These are phyloP conservation scores for Zoanthus gigantus DNA, from an alignment of 92 coral and sea anemone species.

Conservation along the genomic window DNA sequence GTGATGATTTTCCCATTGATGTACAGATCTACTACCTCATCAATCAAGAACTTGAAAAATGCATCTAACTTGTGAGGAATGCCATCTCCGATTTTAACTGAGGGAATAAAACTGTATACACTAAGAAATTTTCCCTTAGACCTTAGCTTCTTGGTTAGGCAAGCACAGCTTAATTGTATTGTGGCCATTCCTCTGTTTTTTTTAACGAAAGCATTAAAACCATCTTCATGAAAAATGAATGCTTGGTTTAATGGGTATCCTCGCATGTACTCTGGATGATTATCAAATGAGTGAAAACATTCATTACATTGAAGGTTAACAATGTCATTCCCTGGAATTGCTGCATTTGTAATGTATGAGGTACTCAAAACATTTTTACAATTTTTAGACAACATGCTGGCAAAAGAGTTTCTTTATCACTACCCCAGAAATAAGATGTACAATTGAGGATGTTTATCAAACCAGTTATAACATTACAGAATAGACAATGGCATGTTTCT, in stretches of 20 bases:
- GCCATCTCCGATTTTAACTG: slow-evolving; percentile 57
- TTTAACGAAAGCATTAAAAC: slow-evolving; percentile 66
- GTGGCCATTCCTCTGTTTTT: slow-evolving; percentile 68
- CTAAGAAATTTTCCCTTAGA: slow-evolving; percentile 49
- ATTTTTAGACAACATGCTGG: too few relatives aligned
- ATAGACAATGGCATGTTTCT: slow-evolving; percentile 8
- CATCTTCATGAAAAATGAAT: slow-evolving; percentile 68
- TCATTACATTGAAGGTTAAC: too few relatives aligned
- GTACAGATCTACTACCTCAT: slow-evolving; percentile 66
- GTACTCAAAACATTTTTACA: too few relatives aligned
- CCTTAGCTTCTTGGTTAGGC: slow-evolving; percentile 44
- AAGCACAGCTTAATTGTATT: slow-evolving; percentile 60
- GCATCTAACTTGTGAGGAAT: slow-evolving; percentile 75
- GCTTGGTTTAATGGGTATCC: slow-evolving; percentile 70
- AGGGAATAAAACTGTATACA: slow-evolving; percentile 64
- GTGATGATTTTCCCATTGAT: slow-evolving; percentile 57
- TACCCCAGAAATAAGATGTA: background rate
- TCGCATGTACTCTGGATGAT: background rate
- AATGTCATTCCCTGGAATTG: too few relatives aligned
- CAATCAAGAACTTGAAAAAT: slow-evolving; percentile 67
- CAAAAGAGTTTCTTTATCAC: too few relatives aligned
- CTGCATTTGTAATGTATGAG: too few relatives aligned
- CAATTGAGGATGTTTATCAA: background rate
- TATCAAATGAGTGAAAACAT: too few relatives aligned
- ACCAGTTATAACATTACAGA: slow-evolving; percentile 16